phyloP scores from a whole-genome alignment of 2,797 vertebrate genomes.

The Manis pentadactyla region DNA sequence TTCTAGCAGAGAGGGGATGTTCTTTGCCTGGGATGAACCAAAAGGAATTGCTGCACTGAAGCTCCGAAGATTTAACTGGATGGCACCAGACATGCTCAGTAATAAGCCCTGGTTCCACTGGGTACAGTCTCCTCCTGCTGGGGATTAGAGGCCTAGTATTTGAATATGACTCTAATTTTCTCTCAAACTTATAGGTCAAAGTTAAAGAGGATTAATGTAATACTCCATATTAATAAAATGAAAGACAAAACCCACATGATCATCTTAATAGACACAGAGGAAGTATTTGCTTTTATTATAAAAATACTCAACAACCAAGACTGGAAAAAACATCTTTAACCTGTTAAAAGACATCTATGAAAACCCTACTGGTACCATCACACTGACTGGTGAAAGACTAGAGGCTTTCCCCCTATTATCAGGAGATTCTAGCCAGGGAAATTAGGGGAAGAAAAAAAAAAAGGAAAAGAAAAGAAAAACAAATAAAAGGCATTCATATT shows the following conservation, averaged over 20 bases:
- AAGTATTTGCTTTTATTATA: background rate
- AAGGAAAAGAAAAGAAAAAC: background rate
- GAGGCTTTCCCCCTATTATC: background rate
- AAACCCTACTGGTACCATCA: background rate
- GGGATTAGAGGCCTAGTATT: background rate
- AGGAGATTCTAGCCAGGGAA: background rate
- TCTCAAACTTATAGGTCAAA: background rate
- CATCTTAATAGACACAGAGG: background rate
- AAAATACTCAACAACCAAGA: background rate
- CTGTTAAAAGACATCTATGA: background rate
- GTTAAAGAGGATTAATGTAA: background rate
- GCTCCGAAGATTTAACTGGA: background rate
- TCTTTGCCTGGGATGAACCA: background rate
- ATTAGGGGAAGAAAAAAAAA: background rate
- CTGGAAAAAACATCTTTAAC: background rate
- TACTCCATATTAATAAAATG: background rate
- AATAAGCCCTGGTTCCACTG: background rate
- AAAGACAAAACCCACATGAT: background rate
- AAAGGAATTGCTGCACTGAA: background rate
- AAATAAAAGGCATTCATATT: background rate
- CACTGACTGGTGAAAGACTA: background rate
- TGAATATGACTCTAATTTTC: background rate
- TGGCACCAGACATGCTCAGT: background rate
- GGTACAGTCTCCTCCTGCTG: background rate
- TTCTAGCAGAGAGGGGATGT: background rate